A percentile compares a stretch with the other conserved stretches of the same genome.
Conservation (phyloP, 2,888 invertebrate genomes). For the Autographa gamma region DNA sequence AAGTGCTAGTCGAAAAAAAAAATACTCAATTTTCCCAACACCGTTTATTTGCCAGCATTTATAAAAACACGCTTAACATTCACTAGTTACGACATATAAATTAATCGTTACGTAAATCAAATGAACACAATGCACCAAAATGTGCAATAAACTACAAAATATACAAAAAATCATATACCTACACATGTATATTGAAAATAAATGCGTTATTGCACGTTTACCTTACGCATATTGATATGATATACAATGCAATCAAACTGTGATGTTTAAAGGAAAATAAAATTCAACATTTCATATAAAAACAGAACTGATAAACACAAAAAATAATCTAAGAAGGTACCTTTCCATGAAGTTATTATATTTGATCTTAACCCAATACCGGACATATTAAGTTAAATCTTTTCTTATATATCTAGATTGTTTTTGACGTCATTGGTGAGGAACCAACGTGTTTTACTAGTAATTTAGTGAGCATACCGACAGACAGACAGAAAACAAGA, state of each 20-base stretch:
- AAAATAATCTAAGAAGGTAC: not conserved
- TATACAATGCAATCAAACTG: not conserved
- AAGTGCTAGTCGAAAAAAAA: too few species aligned
- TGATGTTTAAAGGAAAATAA: not conserved
- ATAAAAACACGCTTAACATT: slow-evolving; percentile 42
- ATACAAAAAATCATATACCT: slow-evolving; percentile 36
- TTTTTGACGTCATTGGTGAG: slow-evolving; percentile 70
- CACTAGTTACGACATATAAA: slow-evolving; percentile 46
- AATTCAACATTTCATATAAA: not conserved
- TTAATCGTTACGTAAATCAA: slow-evolving; percentile 41
- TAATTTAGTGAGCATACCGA: slow-evolving; percentile 89
- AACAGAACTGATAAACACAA: slow-evolving; percentile 3
- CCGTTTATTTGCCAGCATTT: slow-evolving; percentile 57
- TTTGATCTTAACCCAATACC: slow-evolving; percentile 2
- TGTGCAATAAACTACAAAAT: slow-evolving; percentile 45
- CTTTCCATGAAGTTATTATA: not conserved
- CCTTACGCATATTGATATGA: not conserved
- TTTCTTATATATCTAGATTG: slow-evolving; percentile 65
- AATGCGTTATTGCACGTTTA: slow-evolving; percentile 20
- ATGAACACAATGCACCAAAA: slow-evolving; percentile 42
- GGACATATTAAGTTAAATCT: slow-evolving; percentile 17
- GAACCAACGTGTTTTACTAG: slow-evolving; percentile 84
- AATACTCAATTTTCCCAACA: slow-evolving; percentile 57
- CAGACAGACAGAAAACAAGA: slow-evolving; percentile 91
- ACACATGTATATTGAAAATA: slow-evolving; percentile 17